These are phyloP conservation scores for Diploptera punctata DNA, from an alignment of 2,888 invertebrate genomes.

Conservation along the genomic window DNA sequence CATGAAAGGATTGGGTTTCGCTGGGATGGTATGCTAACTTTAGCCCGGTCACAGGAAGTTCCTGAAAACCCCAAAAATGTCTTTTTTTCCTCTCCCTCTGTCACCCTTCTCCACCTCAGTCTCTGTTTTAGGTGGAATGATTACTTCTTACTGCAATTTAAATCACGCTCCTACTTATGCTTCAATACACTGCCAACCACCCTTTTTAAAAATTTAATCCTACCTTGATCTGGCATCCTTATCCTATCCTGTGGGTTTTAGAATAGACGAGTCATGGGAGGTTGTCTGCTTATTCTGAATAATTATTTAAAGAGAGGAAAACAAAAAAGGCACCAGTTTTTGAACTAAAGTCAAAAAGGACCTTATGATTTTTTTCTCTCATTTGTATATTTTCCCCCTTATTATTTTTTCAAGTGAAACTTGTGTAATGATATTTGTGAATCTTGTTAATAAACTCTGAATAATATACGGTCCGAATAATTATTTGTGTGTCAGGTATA, in stretches of 20 bases:
- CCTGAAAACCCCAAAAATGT: slow-evolving; percentile 23
- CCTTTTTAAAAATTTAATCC: no score
- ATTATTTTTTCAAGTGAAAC: slow-evolving; percentile 40
- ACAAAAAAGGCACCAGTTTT: slow-evolving; percentile 26
- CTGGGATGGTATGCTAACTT: slow-evolving; percentile 24
- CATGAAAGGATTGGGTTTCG: slow-evolving; percentile 26
- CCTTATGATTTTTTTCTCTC: slow-evolving; percentile 32
- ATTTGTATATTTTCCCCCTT: slow-evolving; percentile 36
- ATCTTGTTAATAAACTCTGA: slow-evolving; percentile 43
- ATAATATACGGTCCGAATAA: slow-evolving; percentile 31
- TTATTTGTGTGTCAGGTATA: slow-evolving; percentile 18
- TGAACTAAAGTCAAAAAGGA: slow-evolving; percentile 6
- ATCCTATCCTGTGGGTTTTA: neutral
- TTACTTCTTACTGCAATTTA: slow-evolving; percentile 5
- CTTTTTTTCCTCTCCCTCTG: neutral
- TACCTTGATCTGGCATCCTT: slow-evolving; percentile 9
- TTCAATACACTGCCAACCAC: slow-evolving; percentile 13
- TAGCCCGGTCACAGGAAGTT: slow-evolving; percentile 39
- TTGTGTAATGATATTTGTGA: slow-evolving; percentile 43
- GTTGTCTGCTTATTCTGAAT: neutral
- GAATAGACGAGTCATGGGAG: neutral
- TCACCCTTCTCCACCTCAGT: slow-evolving; percentile 17
- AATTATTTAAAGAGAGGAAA: slow-evolving; percentile 11
- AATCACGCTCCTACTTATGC: slow-evolving; percentile 18
- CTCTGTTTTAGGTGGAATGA: slow-evolving; percentile 3